Evolutionary conservation across 2,113 vertebrate genomes (phyloP).

Genomic region (Oxyura jamaicensis): DNA sequence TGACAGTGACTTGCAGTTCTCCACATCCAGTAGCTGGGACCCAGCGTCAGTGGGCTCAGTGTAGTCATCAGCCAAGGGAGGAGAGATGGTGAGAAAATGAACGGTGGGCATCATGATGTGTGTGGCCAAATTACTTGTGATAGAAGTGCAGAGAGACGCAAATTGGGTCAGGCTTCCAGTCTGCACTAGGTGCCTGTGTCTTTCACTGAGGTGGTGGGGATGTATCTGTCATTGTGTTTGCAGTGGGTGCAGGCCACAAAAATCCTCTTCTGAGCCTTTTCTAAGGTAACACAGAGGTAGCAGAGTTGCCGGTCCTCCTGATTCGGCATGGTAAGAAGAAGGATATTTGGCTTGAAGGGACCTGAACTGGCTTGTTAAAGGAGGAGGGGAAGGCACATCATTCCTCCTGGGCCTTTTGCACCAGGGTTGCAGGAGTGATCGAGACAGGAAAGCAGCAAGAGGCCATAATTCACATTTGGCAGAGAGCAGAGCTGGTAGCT

Average conservation of each 20-base stretch:
- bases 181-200: not conserved
- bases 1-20: not conserved
- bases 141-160: not conserved
- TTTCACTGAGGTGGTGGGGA: not conserved
- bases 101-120: not conserved
- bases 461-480: not conserved
- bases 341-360: not conserved
- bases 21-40: not conserved
- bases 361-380: not conserved
- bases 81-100: not conserved
- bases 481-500: not conserved
- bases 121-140: not conserved
- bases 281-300: not conserved
- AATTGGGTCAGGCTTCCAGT: not conserved
- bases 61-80: not conserved
- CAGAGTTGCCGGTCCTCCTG: not conserved
- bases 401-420: not conserved
- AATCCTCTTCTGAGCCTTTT: not conserved
- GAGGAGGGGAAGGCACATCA: not conserved
- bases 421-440: not conserved
- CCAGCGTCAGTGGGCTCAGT: not conserved
- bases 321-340: not conserved
- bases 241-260: not conserved
- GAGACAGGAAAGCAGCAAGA: not conserved
- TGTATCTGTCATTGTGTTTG: not conserved